Percentiles rank a stretch among this genome's conserved stretches.
These are phyloP conservation scores for Phataginus tricuspis DNA, from an alignment of 2,797 vertebrate species.

Conservation along the genomic window DNA sequence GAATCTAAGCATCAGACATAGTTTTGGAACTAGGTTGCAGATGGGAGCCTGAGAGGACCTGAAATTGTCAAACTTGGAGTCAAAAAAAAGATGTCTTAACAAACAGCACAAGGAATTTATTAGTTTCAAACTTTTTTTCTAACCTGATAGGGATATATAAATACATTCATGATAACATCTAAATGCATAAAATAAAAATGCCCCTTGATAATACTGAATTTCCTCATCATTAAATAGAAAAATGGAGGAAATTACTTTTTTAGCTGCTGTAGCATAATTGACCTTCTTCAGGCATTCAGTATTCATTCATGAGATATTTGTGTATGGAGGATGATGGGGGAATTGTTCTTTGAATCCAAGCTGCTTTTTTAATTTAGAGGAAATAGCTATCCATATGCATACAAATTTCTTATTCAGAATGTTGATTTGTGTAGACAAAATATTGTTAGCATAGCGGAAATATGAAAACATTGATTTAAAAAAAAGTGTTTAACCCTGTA, in stretches of 20 bases:
- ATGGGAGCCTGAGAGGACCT: neutral
- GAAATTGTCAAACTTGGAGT: neutral
- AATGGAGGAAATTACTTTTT: neutral
- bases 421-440: neutral
- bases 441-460: neutral
- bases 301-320: neutral
- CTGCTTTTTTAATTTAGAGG: conserved; percentile 12
- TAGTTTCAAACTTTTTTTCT: neutral
- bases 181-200: neutral
- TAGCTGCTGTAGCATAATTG: neutral
- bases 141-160: neutral
- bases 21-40: neutral
- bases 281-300: neutral
- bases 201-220: neutral
- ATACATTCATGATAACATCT: neutral
- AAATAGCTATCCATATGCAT: neutral
- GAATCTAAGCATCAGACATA: neutral
- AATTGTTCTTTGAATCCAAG: neutral
- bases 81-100: neutral
- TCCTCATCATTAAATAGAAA: neutral
- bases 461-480: neutral
- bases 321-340: no score
- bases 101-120: neutral
- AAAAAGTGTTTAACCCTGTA: neutral
- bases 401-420: neutral